Base-by-base conservation (phyloP, 2,113 vertebrate genomes). In the Clupea harengus region DNA sequence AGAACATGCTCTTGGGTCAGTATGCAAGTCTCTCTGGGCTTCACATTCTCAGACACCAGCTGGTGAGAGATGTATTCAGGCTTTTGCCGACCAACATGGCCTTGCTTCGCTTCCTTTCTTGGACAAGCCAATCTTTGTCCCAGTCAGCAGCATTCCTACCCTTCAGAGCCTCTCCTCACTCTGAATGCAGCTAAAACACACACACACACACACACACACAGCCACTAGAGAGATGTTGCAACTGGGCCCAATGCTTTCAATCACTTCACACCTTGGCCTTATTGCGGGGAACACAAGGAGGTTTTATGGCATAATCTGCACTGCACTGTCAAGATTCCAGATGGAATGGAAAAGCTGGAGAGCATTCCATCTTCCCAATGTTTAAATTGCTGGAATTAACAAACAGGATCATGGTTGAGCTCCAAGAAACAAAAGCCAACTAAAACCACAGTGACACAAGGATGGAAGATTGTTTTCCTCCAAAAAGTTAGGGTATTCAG, bases 211-310 rank as follows among this genome's bases (percentile, higher is more conserved):
- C 25, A 72, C 25, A 72, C 25, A 72, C 1, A 2, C 11, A 44
- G 72, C 18, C 72, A 78, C 72, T 78, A 17, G 72, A 78, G 72
- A 78, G 72, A 78, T 78, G 72, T 32, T 39, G 72, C 72, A 78
- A 78, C 72, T 78, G 39, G 72, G 72, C 57, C 85, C 89, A 89
- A 89, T 82, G 85, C 57, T 88, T 80, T 86, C 87, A 67, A 88
- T 89, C 87, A 89, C 52, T 83, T 87, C 64, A 85, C 87, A 88
- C 85, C 39, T 83, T 78, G 44, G 86, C 82, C 81, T 47, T 54
- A 39, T 72, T 20, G 50, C 47, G 81, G 2, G 3, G 85, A 86
- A 86, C 87, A 88, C 78, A 67, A 39, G 81, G 87, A 85, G 32
- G 82, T 85, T 81, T 85, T 83, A 50, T 86, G 84, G 85, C 81